These are phyloP conservation scores for Luperina nickerlii DNA, from an alignment of 2,888 invertebrate species.

Conservation along the genomic window DNA sequence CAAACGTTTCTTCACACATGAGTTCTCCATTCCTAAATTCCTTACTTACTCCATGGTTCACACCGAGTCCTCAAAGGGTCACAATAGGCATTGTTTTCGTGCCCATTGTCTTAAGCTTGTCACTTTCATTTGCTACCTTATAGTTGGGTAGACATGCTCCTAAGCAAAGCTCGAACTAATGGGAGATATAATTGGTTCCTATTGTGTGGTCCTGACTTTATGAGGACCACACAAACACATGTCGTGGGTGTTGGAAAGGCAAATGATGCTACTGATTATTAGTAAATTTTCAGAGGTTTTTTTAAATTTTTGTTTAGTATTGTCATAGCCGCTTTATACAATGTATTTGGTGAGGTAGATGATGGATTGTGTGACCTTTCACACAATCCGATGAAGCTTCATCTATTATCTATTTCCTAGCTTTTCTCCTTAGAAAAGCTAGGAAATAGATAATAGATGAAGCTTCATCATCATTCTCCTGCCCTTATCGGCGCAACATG, in stretches of 20 bases:
- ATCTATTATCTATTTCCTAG: too few relatives aligned
- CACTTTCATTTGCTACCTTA: conserved; percentile 66
- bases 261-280: conserved; percentile 11
- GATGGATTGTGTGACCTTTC: too few relatives aligned
- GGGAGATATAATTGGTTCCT: conserved; percentile 54
- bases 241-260: conserved; percentile 3
- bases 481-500: too few relatives aligned
- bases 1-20: neutral
- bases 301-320: neutral
- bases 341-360: neutral
- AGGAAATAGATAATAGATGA: neutral
- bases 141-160: conserved; percentile 43
- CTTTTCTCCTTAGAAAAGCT: too few relatives aligned
- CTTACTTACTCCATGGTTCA: conserved; percentile 42
- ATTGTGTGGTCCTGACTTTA: conserved; percentile 37
- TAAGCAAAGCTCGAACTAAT: conserved; percentile 55
- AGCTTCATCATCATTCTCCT: too few relatives aligned
- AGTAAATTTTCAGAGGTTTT: neutral
- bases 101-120: conserved; percentile 74
- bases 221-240: conserved; percentile 34
- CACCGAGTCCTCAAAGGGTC: conserved; percentile 66
- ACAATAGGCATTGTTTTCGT: conserved; percentile 81
- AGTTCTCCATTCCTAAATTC: conserved; percentile 34
- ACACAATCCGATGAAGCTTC: too few relatives aligned
- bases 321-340: neutral